Percentiles rank a stretch among this genome's conserved stretches.
phyloP scores from a whole-genome alignment of 2,113 vertebrate genomes.

The Lethenteron reissneri region DNA sequence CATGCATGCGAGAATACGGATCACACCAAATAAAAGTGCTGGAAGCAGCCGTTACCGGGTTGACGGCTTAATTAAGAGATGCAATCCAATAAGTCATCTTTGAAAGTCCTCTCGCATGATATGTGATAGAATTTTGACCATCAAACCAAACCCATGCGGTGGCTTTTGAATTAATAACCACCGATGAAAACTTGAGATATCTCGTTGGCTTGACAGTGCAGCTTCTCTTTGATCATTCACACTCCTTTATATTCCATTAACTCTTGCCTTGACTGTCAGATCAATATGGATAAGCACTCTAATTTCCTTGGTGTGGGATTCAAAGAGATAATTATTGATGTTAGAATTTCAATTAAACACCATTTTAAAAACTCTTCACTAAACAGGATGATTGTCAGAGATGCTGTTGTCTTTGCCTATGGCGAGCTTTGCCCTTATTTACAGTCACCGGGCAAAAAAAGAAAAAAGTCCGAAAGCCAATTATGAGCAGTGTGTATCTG shows the following conservation, averaged over 20 bases:
- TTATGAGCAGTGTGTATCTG: too few relatives aligned
- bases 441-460: too few relatives aligned
- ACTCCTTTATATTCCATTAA: neutral
- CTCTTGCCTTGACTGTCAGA: neutral
- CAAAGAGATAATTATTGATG: neutral
- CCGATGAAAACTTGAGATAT: neutral
- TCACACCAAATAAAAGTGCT: too few relatives aligned
- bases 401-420: too few relatives aligned
- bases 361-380: too few relatives aligned
- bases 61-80: neutral
- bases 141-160: neutral
- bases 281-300: slow-evolving; percentile 2
- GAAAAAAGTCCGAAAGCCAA: too few relatives aligned
- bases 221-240: neutral
- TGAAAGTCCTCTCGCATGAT: neutral
- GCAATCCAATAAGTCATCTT: neutral
- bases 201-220: too few relatives aligned
- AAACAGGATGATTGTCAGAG: too few relatives aligned
- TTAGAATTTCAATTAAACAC: slow-evolving; percentile 1
- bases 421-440: too few relatives aligned
- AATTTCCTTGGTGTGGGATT: slow-evolving; percentile 3
- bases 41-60: too few relatives aligned
- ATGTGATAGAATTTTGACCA: neutral
- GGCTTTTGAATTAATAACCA: neutral
- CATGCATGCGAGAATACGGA: too few relatives aligned